These are phyloP conservation scores for Perca fluviatilis DNA, from an alignment of 2,113 vertebrate species.

Conservation along the genomic window DNA sequence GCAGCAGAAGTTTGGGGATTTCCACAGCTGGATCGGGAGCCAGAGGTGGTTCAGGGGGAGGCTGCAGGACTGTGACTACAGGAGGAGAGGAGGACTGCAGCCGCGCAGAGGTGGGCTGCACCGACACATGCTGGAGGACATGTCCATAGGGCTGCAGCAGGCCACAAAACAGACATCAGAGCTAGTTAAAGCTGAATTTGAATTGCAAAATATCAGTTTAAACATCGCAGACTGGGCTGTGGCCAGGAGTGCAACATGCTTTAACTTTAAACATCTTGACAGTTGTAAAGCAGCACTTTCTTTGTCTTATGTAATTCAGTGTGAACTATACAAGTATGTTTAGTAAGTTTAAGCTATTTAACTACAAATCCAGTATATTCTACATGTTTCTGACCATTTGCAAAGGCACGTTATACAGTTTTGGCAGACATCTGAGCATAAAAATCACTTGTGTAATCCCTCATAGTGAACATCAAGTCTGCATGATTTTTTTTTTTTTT, in stretches of 20 bases:
- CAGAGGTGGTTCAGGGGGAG: constrained; percentile 60
- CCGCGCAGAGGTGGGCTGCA: constrained; percentile 53
- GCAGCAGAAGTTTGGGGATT: constrained; percentile 72
- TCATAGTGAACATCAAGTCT: background rate
- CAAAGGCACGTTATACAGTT: background rate
- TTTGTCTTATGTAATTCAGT: background rate
- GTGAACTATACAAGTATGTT: background rate
- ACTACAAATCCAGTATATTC: background rate
- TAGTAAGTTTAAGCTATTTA: background rate
- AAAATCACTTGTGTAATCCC: constrained; percentile 1
- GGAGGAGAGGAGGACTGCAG: constrained; percentile 70
- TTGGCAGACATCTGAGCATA: background rate
- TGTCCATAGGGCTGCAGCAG: constrained; percentile 67
- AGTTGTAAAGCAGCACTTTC: background rate
- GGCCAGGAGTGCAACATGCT: background rate
- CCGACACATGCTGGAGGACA: constrained; percentile 69
- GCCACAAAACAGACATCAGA: background rate
- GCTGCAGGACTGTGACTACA: constrained; percentile 71
- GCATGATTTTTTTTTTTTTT: background rate
- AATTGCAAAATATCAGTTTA: background rate
- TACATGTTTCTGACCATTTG: background rate
- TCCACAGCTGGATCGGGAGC: constrained; percentile 56
- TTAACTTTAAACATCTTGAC: background rate
- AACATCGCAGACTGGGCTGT: background rate
- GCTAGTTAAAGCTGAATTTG: background rate